Evolutionary conservation across 2,797 vertebrate species (phyloP).

Genomic region (Dallia pectoralis): DNA sequence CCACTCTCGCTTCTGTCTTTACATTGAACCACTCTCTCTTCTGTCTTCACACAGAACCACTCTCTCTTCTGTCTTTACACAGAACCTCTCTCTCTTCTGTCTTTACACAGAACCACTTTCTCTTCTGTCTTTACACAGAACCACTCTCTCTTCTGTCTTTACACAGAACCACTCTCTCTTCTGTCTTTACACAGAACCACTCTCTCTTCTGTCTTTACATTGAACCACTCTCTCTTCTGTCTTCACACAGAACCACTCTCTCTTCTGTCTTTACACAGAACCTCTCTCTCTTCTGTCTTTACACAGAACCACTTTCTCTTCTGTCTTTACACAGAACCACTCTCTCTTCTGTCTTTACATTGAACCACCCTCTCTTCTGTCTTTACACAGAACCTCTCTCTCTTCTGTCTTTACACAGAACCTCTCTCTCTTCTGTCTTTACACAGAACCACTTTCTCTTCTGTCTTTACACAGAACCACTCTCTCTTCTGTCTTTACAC

Average conservation of each 20-base stretch:
- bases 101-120: neutral
- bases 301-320: neutral
- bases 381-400: neutral
- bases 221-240: too few relatives aligned
- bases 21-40: neutral
- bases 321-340: neutral
- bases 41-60: too few relatives aligned
- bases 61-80: neutral
- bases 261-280: neutral
- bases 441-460: too few relatives aligned
- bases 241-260: neutral
- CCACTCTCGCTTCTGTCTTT: neutral
- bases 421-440: too few relatives aligned
- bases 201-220: neutral
- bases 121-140: too few relatives aligned
- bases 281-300: too few relatives aligned
- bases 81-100: neutral
- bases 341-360: neutral
- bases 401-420: neutral
- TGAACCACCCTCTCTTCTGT: neutral
- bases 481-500: neutral
- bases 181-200: neutral
- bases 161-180: neutral
- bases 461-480: neutral
- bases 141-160: neutral